phyloP scores from a whole-genome alignment of 2,888 invertebrate genomes.

The Osedax frankpressi region DNA sequence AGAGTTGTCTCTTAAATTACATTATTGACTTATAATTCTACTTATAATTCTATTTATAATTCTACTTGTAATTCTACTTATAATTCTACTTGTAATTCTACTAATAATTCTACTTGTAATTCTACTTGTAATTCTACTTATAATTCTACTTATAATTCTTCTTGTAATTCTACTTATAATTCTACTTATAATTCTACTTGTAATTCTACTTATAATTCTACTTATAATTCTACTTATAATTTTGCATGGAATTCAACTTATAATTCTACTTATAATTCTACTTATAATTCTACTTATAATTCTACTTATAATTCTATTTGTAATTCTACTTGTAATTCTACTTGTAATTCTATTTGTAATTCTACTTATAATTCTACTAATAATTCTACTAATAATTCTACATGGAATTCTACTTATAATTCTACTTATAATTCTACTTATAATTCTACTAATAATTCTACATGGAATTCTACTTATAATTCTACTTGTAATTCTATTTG shows the following conservation, averaged over 20 bases:
- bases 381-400: conserved; percentile 22
- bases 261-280: conserved; percentile 14
- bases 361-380: conserved; percentile 21
- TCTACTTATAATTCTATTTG: conserved; percentile 18
- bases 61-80: neutral
- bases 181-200: conserved; percentile 15
- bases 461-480: conserved; percentile 13
- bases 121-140: neutral
- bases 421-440: conserved; percentile 20
- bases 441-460: conserved; percentile 17
- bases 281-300: conserved; percentile 12
- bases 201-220: conserved; percentile 16
- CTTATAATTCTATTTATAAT: neutral
- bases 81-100: neutral
- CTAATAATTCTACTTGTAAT: neutral
- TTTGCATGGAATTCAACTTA: conserved; percentile 5
- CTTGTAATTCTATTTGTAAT: conserved; percentile 21
- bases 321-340: conserved; percentile 21
- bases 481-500: conserved; percentile 19
- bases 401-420: conserved; percentile 20
- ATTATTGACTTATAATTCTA: neutral
- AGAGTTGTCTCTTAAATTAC: no score
- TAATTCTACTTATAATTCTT: conserved; percentile 21
- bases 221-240: conserved; percentile 15
- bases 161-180: conserved; percentile 18